phyloP scores from a whole-genome alignment of 2,888 invertebrate species.

The Gandaritis pyraliata region DNA sequence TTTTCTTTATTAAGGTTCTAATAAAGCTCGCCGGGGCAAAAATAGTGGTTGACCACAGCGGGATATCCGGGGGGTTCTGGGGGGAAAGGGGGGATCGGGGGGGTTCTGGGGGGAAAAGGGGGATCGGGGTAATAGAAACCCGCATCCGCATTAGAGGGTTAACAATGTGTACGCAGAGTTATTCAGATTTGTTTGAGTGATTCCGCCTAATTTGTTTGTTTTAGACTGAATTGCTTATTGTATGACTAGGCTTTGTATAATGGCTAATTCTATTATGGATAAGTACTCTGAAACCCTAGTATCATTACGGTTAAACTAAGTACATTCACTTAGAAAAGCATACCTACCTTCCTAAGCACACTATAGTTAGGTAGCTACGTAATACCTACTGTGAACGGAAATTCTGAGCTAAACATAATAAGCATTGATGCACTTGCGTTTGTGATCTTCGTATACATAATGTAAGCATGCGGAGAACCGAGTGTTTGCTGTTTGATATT shows the following conservation, averaged over 20 bases:
- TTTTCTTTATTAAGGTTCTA: constrained; percentile 67
- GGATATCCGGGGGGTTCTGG: constrained; percentile 38
- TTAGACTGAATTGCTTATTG: constrained; percentile 4
- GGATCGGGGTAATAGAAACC: constrained; percentile 53
- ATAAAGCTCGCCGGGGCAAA: constrained; percentile 66
- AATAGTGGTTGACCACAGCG: constrained; percentile 68
- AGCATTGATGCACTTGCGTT: constrained; percentile 27
- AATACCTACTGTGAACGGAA: constrained; percentile 22
- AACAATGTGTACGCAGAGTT: constrained; percentile 36
- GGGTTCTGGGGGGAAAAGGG: not conserved
- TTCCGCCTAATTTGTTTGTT: constrained; percentile 23
- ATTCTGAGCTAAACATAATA: constrained; percentile 25
- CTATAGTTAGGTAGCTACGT: not conserved
- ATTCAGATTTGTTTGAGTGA: constrained; percentile 37
- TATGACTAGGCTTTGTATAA: constrained; percentile 6
- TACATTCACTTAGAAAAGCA: not conserved
- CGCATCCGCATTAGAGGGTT: constrained; percentile 51
- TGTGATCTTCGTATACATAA: constrained; percentile 17
- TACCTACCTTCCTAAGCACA: too few relatives aligned
- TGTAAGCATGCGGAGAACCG: constrained; percentile 6
- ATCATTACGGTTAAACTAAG: too few relatives aligned
- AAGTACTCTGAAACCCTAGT: not conserved
- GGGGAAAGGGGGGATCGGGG: constrained; percentile 18
- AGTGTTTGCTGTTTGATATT: constrained; percentile 4
- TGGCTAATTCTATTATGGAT: constrained; percentile 10